These are phyloP conservation scores for Champsocephalus gunnari DNA, from an alignment of 2,797 vertebrate genomes.

Conservation along the genomic window DNA sequence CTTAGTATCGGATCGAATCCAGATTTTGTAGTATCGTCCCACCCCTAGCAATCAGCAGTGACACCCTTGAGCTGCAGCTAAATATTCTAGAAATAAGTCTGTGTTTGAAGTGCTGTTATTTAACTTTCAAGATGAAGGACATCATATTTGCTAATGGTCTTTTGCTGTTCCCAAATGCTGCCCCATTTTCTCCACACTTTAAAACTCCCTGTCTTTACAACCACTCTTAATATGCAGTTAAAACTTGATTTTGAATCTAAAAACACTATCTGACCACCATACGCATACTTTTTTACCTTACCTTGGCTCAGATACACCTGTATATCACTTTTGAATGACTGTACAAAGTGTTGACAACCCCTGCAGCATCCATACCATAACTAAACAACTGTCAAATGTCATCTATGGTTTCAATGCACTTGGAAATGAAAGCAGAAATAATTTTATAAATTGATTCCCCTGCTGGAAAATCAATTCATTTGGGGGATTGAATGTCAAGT, in stretches of 20 bases:
- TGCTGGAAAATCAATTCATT: slow-evolving; percentile 5
- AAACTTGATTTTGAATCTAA: background rate
- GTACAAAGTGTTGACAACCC: background rate
- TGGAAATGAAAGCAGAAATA: background rate
- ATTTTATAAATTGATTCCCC: background rate
- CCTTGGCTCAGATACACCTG: background rate
- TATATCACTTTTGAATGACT: background rate
- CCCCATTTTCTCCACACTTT: background rate
- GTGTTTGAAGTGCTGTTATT: background rate
- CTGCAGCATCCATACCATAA: background rate
- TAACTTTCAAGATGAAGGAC: background rate
- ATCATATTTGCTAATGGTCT: background rate
- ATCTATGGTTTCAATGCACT: background rate
- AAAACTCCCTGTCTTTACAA: background rate
- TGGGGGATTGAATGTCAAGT: background rate
- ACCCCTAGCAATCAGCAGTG: background rate
- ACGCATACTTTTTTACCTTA: background rate
- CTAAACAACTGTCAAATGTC: background rate
- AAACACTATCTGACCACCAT: background rate
- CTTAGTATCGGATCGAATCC: no score
- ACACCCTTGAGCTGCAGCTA: slow-evolving; percentile 38
- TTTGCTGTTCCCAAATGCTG: background rate
- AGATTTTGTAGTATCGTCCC: no score
- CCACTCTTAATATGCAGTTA: background rate
- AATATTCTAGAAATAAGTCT: background rate